Percentiles rank a stretch among this genome's conserved stretches.
Conservation (phyloP, 2,888 invertebrate species). For the Sinohyriopsis cumingii region DNA sequence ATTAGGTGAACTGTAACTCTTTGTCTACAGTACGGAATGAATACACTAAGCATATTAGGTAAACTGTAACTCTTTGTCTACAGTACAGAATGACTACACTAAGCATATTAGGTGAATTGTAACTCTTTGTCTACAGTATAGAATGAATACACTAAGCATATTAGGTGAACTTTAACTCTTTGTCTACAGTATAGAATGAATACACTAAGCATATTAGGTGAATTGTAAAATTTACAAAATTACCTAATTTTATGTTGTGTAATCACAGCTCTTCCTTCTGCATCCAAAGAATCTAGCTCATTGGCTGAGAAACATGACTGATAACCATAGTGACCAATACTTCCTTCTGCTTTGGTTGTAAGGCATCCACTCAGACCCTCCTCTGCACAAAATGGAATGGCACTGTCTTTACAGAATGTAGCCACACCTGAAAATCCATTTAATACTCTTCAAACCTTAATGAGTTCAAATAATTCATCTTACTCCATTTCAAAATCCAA, state of each 20-base stretch:
- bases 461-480: no score
- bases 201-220: no score
- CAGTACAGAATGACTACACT: slow-evolving; percentile 13
- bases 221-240: neutral
- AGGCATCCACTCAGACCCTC: slow-evolving; percentile 71
- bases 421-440: slow-evolving; percentile 70
- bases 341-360: slow-evolving; percentile 33
- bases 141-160: no score
- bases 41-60: no score
- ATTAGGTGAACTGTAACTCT: no score
- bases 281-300: slow-evolving; percentile 71
- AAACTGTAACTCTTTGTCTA: no score
- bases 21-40: no score
- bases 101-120: no score
- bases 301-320: slow-evolving; percentile 63
- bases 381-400: slow-evolving; percentile 71
- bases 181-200: slow-evolving; percentile 14
- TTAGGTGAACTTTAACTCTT: no score
- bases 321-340: slow-evolving; percentile 67
- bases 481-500: no score
- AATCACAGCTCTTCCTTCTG: slow-evolving; percentile 73
- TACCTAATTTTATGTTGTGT: slow-evolving; percentile 72
- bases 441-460: neutral
- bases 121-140: no score
- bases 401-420: slow-evolving; percentile 71